Base-by-base conservation (phyloP, 2,797 vertebrate genomes). In the Manis pentadactyla region DNA sequence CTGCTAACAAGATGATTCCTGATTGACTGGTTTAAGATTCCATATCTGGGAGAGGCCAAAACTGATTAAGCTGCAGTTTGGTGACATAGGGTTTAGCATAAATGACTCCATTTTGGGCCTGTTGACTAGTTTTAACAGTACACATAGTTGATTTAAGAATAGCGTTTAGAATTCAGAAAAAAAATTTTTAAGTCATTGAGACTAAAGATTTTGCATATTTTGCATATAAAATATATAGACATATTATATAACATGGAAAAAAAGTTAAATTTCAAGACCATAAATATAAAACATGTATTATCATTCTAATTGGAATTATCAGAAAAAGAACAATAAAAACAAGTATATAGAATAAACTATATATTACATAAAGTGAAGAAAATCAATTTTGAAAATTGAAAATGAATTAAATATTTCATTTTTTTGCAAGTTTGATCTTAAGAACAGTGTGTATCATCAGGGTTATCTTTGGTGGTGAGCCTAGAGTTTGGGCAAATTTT, bases 201-300 rank as follows among this genome's bases (percentile, higher is more conserved):
- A 34, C 31, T 61, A 81, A 93, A 59, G 87, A 73, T 87, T 82
- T 71, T 23, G 68, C 63, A 39, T 83, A 71, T 84, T 84, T 96
- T 39, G 55, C 23, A 84, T 61, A 37, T 49, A 85, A 81, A 66
- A 87, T 69, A 2, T 69, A 37, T 53, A 81, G 85, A 68, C 37
- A 84, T 71, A 34, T 88, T 63, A 55, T 3, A 37, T 68, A 49
- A 77, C 29, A 63, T 13, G 64, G 57, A 77, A 90, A 74, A 17
- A 64, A 90, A 59, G 5, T 42, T 91, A 83, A 61, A 57, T 92
- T 89, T 95, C 53, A 87, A 90, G 92, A 86, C n/a, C n/a, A 49
- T 53, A 87, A 75, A 25, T 57, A 42, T 85, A 69, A 93, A 95
- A 84, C 7, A 87, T 19, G 14, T 7, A 79, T 71, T 79, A 61